A percentile compares a stretch with the other conserved stretches of the same genome.
phyloP scores from a whole-genome alignment of 2,797 vertebrate species.

The Malurus splendens region DNA sequence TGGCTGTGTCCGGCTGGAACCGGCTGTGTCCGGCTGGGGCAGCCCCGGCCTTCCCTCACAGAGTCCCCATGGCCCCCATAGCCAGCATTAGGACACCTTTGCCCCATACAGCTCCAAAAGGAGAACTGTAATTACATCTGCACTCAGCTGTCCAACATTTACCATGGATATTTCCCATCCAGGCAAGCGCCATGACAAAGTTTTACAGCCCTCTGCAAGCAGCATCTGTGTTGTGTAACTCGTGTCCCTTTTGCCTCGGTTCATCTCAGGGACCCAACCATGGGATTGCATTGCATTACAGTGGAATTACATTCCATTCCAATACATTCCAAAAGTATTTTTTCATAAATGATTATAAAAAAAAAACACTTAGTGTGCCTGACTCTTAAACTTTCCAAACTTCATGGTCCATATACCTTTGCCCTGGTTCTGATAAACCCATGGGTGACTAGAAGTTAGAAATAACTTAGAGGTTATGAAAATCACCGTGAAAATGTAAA shows the following conservation, averaged over 20 bases:
- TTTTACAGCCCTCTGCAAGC: neutral
- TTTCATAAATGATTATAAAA: no score
- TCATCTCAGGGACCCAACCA: neutral
- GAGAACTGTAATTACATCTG: neutral
- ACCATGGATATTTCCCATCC: neutral
- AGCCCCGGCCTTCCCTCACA: accelerated
- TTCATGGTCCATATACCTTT: neutral
- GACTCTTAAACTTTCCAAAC: neutral
- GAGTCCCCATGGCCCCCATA: accelerated
- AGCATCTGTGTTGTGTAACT: neutral
- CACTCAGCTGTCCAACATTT: accelerated
- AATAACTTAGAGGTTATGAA: neutral
- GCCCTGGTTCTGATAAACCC: neutral
- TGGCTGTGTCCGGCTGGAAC: neutral
- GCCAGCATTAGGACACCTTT: accelerated
- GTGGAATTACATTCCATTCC: no score
- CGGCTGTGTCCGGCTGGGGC: accelerated
- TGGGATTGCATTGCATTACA: accelerated
- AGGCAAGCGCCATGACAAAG: neutral
- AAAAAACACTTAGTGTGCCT: neutral
- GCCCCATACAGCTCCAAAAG: neutral
- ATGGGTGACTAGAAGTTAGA: neutral
- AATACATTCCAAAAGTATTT: no score
- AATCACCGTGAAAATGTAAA: neutral
- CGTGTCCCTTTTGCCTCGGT: accelerated